These are phyloP conservation scores for Bergia puertoricense DNA, from an alignment of 92 coral and sea anemone genomes.

Conservation along the genomic window DNA sequence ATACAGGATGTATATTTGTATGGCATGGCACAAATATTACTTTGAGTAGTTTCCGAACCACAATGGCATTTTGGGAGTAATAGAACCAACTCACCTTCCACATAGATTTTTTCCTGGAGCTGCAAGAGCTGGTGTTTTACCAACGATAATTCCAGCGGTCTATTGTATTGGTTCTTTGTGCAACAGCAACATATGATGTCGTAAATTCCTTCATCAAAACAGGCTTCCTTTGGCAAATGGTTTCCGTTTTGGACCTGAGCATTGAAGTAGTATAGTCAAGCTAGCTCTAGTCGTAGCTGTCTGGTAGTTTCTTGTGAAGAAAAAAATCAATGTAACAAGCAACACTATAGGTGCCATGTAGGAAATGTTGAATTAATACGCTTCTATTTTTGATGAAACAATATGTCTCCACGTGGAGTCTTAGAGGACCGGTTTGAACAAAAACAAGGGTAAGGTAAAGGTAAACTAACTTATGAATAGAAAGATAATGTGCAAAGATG, in stretches of 20 bases:
- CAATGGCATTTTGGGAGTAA: no score
- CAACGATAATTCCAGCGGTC: neutral
- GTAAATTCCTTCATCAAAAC: constrained; percentile 7
- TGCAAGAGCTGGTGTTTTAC: neutral
- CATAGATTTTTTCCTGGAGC: neutral
- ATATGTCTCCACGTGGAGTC: no score
- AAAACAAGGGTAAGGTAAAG: no score
- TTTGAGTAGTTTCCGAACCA: no score
- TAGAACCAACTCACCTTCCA: neutral
- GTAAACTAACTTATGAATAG: no score
- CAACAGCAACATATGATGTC: constrained; percentile 11
- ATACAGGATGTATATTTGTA: no score
- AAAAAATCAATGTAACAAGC: neutral
- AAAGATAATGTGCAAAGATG: no score
- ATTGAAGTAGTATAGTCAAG: neutral
- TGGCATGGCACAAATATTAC: no score
- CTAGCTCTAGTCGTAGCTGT: neutral
- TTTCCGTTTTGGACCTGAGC: constrained; percentile 10
- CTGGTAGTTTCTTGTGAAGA: neutral
- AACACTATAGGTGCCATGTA: no score
- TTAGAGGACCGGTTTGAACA: no score
- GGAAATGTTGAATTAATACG: no score
- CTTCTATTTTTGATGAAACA: no score
- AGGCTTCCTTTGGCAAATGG: constrained; percentile 30
- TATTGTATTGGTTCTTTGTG: neutral